Evolutionary conservation across 2,888 invertebrate species (phyloP).

Genomic region (Gandaritis pyraliata): DNA sequence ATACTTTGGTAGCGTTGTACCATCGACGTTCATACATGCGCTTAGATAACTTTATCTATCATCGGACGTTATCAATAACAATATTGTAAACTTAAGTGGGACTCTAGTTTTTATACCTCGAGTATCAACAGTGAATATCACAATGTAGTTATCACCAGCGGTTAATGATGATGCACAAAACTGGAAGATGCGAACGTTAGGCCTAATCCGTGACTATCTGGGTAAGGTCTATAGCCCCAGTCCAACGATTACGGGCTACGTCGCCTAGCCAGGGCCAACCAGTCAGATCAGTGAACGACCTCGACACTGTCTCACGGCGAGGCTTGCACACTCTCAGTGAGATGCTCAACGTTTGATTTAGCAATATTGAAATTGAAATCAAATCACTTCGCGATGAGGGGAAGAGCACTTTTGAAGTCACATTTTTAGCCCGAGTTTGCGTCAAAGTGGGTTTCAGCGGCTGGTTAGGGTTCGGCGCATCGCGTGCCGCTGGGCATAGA

Average conservation of each 20-base stretch:
- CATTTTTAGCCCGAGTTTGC: slow-evolving; percentile 61
- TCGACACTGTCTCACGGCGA: slow-evolving; percentile 68
- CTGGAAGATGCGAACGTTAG: slow-evolving; percentile 44
- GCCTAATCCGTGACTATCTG: slow-evolving; percentile 53
- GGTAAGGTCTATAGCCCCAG: slow-evolving; percentile 22
- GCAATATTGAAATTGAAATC: slow-evolving; percentile 33
- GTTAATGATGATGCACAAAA: slow-evolving; percentile 44
- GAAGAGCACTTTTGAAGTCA: slow-evolving; percentile 55
- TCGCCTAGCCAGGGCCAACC: slow-evolving; percentile 62
- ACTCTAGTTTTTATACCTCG: slow-evolving; percentile 56
- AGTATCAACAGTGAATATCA: slow-evolving; percentile 49
- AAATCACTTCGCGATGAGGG: slow-evolving; percentile 52
- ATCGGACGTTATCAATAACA: slow-evolving; percentile 62
- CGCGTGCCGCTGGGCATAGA: slow-evolving; percentile 61
- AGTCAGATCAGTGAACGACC: slow-evolving; percentile 79
- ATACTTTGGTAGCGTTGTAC: slow-evolving; percentile 47
- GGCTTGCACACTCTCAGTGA: slow-evolving; percentile 59
- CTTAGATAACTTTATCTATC: slow-evolving; percentile 64
- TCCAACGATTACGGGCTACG: slow-evolving; percentile 51
- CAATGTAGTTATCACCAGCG: slow-evolving; percentile 44
- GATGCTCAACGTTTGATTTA: slow-evolving; percentile 52
- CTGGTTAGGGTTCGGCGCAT: slow-evolving; percentile 57
- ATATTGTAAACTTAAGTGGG: slow-evolving; percentile 51
- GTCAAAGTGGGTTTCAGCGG: slow-evolving; percentile 56
- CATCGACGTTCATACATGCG: slow-evolving; percentile 51